Evolutionary conservation across 2,113 vertebrate genomes (phyloP).

Genomic region (Eolophus roseicapilla): DNA sequence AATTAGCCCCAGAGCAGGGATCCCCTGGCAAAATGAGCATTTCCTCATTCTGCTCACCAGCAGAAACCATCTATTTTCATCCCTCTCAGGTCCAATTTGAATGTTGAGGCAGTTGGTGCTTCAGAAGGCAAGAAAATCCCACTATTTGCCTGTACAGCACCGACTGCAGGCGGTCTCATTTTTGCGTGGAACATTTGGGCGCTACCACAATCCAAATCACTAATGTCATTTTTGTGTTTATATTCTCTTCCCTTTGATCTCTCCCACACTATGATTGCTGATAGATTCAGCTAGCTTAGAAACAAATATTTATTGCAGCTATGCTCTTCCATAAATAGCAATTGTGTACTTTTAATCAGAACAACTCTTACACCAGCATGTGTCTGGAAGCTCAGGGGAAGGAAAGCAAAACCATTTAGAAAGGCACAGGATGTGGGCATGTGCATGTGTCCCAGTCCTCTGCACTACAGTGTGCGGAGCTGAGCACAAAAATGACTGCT

Average conservation of each 20-base stretch:
- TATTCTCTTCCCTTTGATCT: slow-evolving; percentile 30
- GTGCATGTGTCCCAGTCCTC: neutral
- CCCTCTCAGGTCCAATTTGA: neutral
- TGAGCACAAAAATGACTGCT: neutral
- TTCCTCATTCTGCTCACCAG: neutral
- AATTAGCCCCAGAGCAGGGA: neutral
- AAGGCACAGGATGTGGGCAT: neutral
- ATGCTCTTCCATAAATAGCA: neutral
- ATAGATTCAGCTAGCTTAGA: slow-evolving; percentile 4
- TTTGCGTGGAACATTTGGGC: neutral
- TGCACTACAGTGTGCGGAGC: neutral
- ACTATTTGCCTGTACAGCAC: neutral
- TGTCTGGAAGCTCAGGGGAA: neutral
- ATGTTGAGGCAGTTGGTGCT: neutral
- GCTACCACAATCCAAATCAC: neutral
- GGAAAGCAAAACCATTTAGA: neutral
- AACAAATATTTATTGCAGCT: slow-evolving; percentile 7
- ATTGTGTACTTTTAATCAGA: neutral
- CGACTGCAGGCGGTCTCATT: neutral
- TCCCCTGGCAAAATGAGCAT: neutral
- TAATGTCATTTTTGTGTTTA: neutral
- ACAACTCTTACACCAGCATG: neutral
- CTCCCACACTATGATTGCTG: neutral
- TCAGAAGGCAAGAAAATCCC: neutral
- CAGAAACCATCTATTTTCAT: neutral